A percentile compares a stretch with the other conserved stretches of the same genome.
Conservation (phyloP, 2,888 invertebrate species). For the Lasiommata megera region DNA sequence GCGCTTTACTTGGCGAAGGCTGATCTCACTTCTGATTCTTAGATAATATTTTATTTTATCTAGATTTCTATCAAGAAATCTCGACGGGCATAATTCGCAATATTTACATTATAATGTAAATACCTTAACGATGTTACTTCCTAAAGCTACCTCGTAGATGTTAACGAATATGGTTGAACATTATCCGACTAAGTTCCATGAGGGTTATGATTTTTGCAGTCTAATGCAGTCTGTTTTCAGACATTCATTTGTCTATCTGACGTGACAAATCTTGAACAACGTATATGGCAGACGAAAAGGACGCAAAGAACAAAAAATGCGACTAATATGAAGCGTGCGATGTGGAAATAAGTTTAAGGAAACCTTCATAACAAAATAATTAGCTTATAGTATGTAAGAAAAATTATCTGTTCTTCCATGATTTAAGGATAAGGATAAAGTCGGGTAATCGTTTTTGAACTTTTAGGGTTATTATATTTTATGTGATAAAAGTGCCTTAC, state of each 20-base stretch:
- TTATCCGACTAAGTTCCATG: neutral
- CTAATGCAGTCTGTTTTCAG: neutral
- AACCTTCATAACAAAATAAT: too few relatives aligned
- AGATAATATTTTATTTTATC: conserved; percentile 7
- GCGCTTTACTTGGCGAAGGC: conserved; percentile 74
- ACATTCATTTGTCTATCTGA: too few relatives aligned
- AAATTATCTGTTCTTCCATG: too few relatives aligned
- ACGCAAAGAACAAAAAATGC: neutral
- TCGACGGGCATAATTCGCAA: conserved; percentile 31
- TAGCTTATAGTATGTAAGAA: too few relatives aligned
- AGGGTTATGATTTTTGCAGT: conserved; percentile 2
- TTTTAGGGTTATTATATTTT: conserved; percentile 27
- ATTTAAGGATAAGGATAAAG: neutral
- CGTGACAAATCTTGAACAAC: neutral
- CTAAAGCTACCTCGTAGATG: conserved; percentile 38
- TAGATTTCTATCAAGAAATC: conserved; percentile 5
- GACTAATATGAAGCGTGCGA: too few relatives aligned
- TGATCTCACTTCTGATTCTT: conserved; percentile 39
- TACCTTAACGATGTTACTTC: conserved; percentile 30
- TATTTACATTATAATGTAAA: conserved; percentile 32
- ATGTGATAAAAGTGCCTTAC: conserved; percentile 70
- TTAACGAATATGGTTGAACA: conserved; percentile 18
- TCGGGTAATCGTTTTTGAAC: neutral
- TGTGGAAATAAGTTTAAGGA: too few relatives aligned
- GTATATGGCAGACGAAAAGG: neutral